A percentile compares a stretch with the other conserved stretches of the same genome.
Conservation (phyloP, 2,888 invertebrate species). For the Dorcus parallelipipedus region DNA sequence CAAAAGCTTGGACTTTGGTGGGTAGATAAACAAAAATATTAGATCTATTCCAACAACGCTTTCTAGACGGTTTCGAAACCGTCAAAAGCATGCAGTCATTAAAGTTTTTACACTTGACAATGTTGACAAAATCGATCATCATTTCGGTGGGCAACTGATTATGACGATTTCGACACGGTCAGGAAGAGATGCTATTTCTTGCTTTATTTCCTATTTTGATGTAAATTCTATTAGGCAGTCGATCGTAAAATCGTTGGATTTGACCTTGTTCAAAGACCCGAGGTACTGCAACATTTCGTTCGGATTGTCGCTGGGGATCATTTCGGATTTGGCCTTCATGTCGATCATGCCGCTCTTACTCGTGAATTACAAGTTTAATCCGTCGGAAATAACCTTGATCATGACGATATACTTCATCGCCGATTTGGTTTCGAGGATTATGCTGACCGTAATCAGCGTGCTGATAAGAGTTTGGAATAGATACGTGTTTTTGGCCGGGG, state of each 20-base stretch:
- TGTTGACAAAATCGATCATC: no score
- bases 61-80: no score
- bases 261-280: constrained; percentile 60
- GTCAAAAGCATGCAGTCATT: no score
- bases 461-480: constrained; percentile 61
- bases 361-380: constrained; percentile 55
- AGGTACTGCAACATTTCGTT: constrained; percentile 67
- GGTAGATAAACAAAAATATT: not conserved
- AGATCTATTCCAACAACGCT: no score
- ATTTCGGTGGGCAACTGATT: no score
- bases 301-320: constrained; percentile 65
- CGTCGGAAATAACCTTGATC: constrained; percentile 62
- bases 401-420: constrained; percentile 68
- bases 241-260: constrained; percentile 60
- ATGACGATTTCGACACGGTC: no score
- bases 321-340: constrained; percentile 68
- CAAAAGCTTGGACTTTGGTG: constrained; percentile 3
- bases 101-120: no score
- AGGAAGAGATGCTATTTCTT: not conserved
- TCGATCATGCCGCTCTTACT: constrained; percentile 66
- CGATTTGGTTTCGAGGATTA: constrained; percentile 64
- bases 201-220: not conserved
- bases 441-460: constrained; percentile 60
- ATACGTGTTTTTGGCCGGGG: constrained; percentile 62
- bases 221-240: constrained; percentile 44